Evolutionary conservation across 2,888 invertebrate species (phyloP), one percentile per base, ranked within the genome.

Genomic region (Hemaris fuciformis): DNA sequence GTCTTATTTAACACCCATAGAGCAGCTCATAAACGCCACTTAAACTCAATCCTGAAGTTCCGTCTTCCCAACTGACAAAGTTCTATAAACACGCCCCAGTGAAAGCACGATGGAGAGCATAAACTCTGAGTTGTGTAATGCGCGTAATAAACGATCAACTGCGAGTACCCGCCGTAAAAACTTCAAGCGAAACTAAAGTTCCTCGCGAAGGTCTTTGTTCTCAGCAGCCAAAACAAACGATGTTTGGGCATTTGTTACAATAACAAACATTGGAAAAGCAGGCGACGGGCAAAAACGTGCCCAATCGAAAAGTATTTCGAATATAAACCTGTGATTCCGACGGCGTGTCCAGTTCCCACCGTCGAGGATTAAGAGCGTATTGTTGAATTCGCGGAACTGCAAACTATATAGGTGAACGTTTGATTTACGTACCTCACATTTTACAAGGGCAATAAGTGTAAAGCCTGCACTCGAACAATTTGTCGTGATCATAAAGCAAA

Each of bases 221-320:
- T 85, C 74, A 69, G 76, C 79, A 89, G 90, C 86, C 91, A 90
- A 91, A 91, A 91, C 90, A 90, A 85, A 85, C 82, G 79, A 71
- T 85, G 88, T 89, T 88, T 87, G 84, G 83, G 82, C 81, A 80
- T 84, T 87, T 80, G 83, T 80, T 87, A 84, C 84, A 85, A 89
- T 88, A 90, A 88, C 88, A 90, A 88, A 86, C 84, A 83, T 75
- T 74, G 77, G 77, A 78, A 76, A 73, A 70, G 67, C 64, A 76
- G 73, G 75, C 74, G 70, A 75, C 73, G 74, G 71, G 80, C 77
- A 77, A 77, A 82, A 82, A 88, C 87, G 88, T 88, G 88, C 84
- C 79, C 80, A 87, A 88, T 85, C 85, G 84, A 74, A 74, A 71
- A 66, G 76, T 75, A 78, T 80, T 78, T 72, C 78, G 81, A 83